phyloP scores from a whole-genome alignment of 2,888 invertebrate species.

The Neuroscelio doddi region DNA sequence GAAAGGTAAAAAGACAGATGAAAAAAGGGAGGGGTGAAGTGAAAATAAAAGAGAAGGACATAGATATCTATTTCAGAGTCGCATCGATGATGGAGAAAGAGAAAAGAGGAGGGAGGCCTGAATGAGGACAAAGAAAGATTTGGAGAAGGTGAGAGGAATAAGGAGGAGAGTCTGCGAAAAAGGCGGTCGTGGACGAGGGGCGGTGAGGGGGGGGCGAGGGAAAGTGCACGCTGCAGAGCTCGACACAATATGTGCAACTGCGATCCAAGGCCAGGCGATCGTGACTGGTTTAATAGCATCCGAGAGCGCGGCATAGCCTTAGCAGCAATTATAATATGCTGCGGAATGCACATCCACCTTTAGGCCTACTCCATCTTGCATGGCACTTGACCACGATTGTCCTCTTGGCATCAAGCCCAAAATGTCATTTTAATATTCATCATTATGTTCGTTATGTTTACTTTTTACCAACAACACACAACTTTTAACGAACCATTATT shows the following conservation, averaged over 20 bases:
- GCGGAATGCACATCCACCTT: conserved; percentile 53
- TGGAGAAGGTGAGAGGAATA: conserved; percentile 18
- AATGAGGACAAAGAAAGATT: conserved; percentile 11
- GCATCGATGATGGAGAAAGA: not conserved
- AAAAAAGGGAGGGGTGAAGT: conserved; percentile 44
- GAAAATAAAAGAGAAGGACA: too few species aligned
- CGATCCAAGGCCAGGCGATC: conserved; percentile 66
- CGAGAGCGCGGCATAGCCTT: conserved; percentile 52
- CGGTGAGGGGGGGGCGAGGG: conserved; percentile 49
- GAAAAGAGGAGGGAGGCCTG: conserved; percentile 1
- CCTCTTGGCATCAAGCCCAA: not conserved
- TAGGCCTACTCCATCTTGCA: conserved; percentile 28
- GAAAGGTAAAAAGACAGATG: too few species aligned
- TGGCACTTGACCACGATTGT: conserved; percentile 15
- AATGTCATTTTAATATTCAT: not conserved
- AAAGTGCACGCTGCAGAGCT: conserved; percentile 46
- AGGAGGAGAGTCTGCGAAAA: conserved; percentile 15
- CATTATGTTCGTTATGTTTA: not conserved
- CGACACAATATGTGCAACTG: conserved; percentile 63
- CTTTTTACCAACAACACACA: too few species aligned
- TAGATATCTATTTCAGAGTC: too few species aligned
- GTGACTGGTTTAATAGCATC: conserved; percentile 68
- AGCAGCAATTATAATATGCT: conserved; percentile 63
- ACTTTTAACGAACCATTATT: too few species aligned
- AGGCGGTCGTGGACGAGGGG: conserved; percentile 36